These are phyloP conservation scores for Cataglyphis rosenhaueri DNA, from an alignment of 2,888 invertebrate species.

Conservation along the genomic window DNA sequence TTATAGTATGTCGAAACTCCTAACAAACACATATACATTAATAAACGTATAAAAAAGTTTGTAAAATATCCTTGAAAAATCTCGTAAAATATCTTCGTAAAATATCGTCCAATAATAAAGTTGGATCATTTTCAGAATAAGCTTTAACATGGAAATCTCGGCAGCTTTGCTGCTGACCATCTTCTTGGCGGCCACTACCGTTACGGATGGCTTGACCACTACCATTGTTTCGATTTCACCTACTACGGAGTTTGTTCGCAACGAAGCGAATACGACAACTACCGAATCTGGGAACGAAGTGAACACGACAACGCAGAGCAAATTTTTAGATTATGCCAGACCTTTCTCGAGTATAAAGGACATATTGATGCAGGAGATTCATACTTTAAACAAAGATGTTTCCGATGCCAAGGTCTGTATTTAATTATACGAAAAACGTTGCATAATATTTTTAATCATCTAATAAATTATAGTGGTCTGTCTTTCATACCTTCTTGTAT, in stretches of 20 bases:
- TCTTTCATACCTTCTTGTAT: not conserved
- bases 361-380: slow-evolving; percentile 78
- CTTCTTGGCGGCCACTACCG: slow-evolving; percentile 59
- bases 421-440: not conserved
- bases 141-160: slow-evolving; percentile 76
- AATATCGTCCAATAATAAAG: not conserved
- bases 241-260: not conserved
- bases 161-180: slow-evolving; percentile 79
- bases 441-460: not conserved
- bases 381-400: slow-evolving; percentile 76
- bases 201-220: not conserved
- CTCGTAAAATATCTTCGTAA: not conserved
- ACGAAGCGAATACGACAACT: not conserved
- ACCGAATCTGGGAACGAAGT: not conserved
- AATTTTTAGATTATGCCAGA: slow-evolving; percentile 53
- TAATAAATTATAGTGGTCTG: not conserved
- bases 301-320: slow-evolving; percentile 16
- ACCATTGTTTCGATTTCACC: not conserved
- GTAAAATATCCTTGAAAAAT: not conserved
- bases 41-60: not conserved
- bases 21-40: not conserved
- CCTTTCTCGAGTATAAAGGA: slow-evolving; percentile 75
- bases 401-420: slow-evolving; percentile 73
- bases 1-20: not conserved
- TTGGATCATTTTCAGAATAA: slow-evolving; percentile 64